Evolutionary conservation across 1,140 invertebrate genomes (phyloP), one percentile per base, ranked within the genome.

Genomic region (Saccostrea cuccullata): DNA sequence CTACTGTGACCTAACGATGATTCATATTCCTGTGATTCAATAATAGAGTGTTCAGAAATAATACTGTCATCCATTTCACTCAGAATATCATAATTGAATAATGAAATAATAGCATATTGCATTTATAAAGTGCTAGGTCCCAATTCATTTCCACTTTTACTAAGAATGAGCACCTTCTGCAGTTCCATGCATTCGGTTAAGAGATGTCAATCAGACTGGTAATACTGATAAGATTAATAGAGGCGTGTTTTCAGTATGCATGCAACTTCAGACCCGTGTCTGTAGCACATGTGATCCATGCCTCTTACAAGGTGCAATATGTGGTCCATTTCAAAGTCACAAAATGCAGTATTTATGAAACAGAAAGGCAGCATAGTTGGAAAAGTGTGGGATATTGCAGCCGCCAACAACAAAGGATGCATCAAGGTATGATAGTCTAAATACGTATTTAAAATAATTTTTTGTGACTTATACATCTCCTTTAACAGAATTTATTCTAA

Each of bases 261-360:
- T 47, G 47, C 15, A 67, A 67, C 6, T 67, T 20, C 23, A n/a
- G 60, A 67, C 60, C 60, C 5, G 20, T 67, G 60, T 67, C 13
- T 67, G 60, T 20, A 67, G 15, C 60, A 67, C 60, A 20, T 47
- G 47, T 67, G 15, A 67, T 67, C 60, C 17, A 67, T 67, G n/a
- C 15, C 60, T 67, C 60, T 67, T 2, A 67, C 20, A 67, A 67
- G 60, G 23, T n/a, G 60, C 60, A 67, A 67, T 67, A 67, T 67
- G 60, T 67, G 60, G 60, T 67, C 60, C 15, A 67, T 67, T 67
- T 67, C 60, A 67, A 67, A 67, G 60, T 67, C 60, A 67, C 15
- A 67, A 67, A 67, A 67, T 67, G 60, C 60, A 67, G 60, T 67
- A 67, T 67, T 67, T 67, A 67, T 67, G 60, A 67, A 67, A 67